phyloP scores from a whole-genome alignment of 2,113 vertebrate species.

The Butorides virescens region DNA sequence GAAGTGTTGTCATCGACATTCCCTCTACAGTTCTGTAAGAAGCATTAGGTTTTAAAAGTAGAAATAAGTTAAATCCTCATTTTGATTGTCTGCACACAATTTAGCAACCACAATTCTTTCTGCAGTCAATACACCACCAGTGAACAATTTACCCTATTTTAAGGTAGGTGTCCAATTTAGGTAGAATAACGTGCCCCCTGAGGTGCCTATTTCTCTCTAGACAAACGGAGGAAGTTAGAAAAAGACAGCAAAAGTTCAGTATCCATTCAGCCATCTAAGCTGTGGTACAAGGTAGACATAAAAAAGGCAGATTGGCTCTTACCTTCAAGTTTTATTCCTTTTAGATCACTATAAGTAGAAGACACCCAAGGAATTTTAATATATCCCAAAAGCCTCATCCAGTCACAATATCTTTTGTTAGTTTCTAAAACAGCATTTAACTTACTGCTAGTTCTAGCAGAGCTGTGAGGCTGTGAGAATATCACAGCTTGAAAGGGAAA shows the following conservation, averaged over 20 bases:
- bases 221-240: not conserved
- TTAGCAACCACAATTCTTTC: not conserved
- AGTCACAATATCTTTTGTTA: not conserved
- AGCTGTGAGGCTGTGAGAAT: not conserved
- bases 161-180: not conserved
- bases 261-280: not conserved
- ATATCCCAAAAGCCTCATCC: not conserved
- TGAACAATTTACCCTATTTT: not conserved
- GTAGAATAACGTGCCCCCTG: not conserved
- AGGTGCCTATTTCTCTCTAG: not conserved
- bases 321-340: not conserved
- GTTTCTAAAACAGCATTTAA: not conserved
- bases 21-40: not conserved
- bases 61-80: not conserved
- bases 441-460: not conserved
- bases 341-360: not conserved
- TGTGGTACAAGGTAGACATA: not conserved
- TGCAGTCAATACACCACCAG: not conserved
- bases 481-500: not conserved
- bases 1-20: not conserved
- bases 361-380: not conserved
- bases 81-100: not conserved
- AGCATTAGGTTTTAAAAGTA: not conserved
- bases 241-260: not conserved
- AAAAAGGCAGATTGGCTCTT: not conserved